Base-by-base conservation (phyloP, 2,797 vertebrate genomes). In the Podarcis lilfordi region DNA sequence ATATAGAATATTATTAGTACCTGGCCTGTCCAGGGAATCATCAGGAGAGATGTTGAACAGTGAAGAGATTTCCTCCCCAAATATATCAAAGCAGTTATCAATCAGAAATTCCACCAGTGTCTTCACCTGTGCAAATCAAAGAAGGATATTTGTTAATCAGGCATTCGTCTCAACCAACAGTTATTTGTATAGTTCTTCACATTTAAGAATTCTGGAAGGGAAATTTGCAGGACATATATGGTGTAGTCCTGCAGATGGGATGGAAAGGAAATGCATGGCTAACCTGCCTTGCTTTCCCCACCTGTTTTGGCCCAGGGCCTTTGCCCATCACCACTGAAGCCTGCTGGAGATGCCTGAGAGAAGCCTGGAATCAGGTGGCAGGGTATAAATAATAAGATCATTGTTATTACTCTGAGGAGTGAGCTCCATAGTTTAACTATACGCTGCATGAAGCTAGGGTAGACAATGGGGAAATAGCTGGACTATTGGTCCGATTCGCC, bases 91-190 rank as follows among this genome's bases (percentile, higher is more conserved):
- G 90, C 98, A 98, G 89, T 98, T 97, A 88, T 98, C 97, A 80
- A 99, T 98, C 82, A 99, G 97, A 94, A 98, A 98, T 96, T 98
- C 97, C 78, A 98, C 98, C 69, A 99, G 84, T 17, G 90, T 91
- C n/a, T 97, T 98, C 91, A 98, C 98, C 99, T 99, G 92, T 84
- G 79, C 32, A 85, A 75, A 87, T 35, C 88, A 93, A 89, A 82
- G 3, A 92, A 29, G 10, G 71, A 50, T 74, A 85, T 80, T 68
- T 66, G 59, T 85, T 66, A 88, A 50, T 61, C 3, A n/a, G 45
- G 15, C 43, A 84, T 84, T 84, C 45, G 23, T 75, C 69, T 80
- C 40, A n/a, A 71, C 13, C 37, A 82, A 35, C 45, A 64, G 4
- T 87, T 85, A 66, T 21, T 76, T 23, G 35, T 21, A 66, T 59